A percentile compares a stretch with the other conserved stretches of the same genome.
These are phyloP conservation scores for Ceyx margarethae DNA, from an alignment of 2,113 vertebrate species.

Conservation along the genomic window DNA sequence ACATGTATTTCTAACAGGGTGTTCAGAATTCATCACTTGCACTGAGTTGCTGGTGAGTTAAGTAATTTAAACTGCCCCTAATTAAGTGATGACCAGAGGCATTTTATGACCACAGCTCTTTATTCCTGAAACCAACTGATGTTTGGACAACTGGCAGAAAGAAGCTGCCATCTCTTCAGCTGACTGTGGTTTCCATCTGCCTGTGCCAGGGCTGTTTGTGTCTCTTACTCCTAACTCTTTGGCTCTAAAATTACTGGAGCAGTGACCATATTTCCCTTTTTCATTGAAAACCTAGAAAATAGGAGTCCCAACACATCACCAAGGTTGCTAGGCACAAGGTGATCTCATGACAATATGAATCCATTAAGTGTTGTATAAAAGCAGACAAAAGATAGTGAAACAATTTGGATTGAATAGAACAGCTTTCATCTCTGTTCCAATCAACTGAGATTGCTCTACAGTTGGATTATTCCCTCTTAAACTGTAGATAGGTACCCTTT, in stretches of 20 bases:
- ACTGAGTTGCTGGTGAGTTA: not conserved
- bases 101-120: not conserved
- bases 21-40: not conserved
- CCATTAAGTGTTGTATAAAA: not conserved
- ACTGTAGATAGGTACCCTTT: not conserved
- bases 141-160: not conserved
- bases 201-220: not conserved
- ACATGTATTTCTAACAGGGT: not conserved
- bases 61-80: not conserved
- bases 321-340: not conserved
- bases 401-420: not conserved
- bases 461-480: not conserved
- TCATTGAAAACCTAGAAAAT: not conserved
- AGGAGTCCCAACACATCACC: not conserved
- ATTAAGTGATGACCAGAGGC: not conserved
- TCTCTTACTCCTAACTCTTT: not conserved
- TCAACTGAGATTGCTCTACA: not conserved
- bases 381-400: not conserved
- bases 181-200: not conserved
- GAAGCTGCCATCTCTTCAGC: not conserved
- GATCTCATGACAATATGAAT: not conserved
- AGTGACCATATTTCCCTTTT: not conserved
- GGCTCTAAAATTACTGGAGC: not conserved
- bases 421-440: not conserved
- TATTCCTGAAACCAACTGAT: not conserved